Evolutionary conservation across 2,888 invertebrate species (phyloP).

Genomic region (Ochropacha duplaris): DNA sequence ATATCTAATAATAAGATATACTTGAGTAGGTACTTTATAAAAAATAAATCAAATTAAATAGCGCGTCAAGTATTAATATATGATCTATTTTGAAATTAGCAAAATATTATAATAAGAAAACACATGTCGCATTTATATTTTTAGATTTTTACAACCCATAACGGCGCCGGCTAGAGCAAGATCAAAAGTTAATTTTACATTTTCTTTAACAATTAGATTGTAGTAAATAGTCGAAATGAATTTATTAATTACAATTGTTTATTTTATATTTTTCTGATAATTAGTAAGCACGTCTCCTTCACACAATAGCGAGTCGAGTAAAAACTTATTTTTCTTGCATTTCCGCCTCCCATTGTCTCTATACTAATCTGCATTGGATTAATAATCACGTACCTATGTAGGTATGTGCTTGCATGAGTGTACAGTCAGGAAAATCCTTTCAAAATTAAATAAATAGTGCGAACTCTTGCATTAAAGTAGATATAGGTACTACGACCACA

Average conservation of each 20-base stretch:
- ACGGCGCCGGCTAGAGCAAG: background rate
- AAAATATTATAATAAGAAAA: background rate
- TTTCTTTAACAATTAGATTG: conserved; percentile 7
- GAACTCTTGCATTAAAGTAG: background rate
- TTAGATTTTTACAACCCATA: background rate
- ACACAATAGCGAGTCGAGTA: conserved; percentile 60
- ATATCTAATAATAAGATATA: too few species aligned
- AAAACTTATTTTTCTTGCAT: conserved; percentile 66
- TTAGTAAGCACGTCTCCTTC: conserved; percentile 59
- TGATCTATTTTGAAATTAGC: background rate
- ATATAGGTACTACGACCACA: background rate
- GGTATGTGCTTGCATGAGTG: conserved; percentile 21
- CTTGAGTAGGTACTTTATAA: too few species aligned
- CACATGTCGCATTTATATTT: background rate
- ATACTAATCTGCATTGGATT: conserved; percentile 68
- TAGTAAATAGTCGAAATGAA: conserved; percentile 17
- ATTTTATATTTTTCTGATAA: conserved; percentile 56
- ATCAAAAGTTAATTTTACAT: conserved; percentile 8
- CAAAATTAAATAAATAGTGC: background rate
- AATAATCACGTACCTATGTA: conserved; percentile 48
- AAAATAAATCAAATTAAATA: background rate
- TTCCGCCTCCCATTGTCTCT: conserved; percentile 75
- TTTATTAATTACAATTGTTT: conserved; percentile 20
- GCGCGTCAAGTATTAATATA: background rate
- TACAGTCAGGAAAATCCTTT: conserved; percentile 35